Conservation (phyloP, 2,888 invertebrate species). For the Parnassius apollo region DNA sequence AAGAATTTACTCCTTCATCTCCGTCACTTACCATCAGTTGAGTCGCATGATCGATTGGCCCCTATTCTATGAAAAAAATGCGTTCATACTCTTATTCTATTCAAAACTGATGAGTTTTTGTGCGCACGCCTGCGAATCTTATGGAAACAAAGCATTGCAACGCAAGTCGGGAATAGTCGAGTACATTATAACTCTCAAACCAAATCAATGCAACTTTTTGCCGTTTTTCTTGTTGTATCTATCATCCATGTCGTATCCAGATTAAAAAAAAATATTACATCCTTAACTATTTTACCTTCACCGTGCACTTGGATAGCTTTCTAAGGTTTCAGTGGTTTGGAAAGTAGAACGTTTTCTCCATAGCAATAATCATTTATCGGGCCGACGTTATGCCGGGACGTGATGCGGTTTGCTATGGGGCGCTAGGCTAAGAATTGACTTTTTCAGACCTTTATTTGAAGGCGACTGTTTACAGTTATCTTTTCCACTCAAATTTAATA, state of each 20-base stretch:
- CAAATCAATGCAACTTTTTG: too few relatives aligned
- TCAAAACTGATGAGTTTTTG: too few relatives aligned
- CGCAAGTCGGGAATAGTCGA: too few relatives aligned
- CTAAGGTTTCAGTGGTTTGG: conserved; percentile 50
- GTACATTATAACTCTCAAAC: too few relatives aligned
- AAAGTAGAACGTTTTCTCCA: conserved; percentile 47
- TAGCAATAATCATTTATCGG: conserved; percentile 62
- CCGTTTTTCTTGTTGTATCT: too few relatives aligned
- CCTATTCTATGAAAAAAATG: too few relatives aligned
- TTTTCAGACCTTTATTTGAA: conserved; percentile 31
- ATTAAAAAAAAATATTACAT: conserved; percentile 9
- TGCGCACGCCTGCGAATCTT: too few relatives aligned
- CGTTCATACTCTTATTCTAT: too few relatives aligned
- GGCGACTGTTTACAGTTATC: conserved; percentile 7
- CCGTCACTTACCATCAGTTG: too few relatives aligned
- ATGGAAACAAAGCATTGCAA: too few relatives aligned
- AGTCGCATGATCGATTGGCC: too few relatives aligned
- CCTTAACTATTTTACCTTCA: conserved; percentile 29
- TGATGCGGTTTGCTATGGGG: conserved; percentile 49
- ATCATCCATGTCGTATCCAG: conserved; percentile 3
- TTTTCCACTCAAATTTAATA: conserved; percentile 16
- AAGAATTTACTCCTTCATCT: too few relatives aligned
- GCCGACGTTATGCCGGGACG: conserved; percentile 49
- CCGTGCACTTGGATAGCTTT: conserved; percentile 36
- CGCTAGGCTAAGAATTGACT: conserved; percentile 38